Evolutionary conservation across 1,140 invertebrate genomes (phyloP).

Genomic region (Amphibalanus amphitrite): DNA sequence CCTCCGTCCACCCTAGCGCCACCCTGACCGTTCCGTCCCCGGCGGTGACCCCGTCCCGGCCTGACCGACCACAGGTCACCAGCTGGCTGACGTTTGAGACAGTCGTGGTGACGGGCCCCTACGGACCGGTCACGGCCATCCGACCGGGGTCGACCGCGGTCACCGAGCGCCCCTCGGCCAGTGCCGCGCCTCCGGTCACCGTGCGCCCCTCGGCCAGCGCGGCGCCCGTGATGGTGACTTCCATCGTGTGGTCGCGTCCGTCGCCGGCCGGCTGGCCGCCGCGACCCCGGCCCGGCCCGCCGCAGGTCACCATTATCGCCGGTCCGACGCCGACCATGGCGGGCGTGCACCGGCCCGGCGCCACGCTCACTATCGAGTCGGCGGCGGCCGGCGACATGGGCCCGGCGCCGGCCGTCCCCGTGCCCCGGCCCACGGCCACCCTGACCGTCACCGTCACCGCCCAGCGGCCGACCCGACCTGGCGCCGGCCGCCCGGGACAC

Average conservation of each 20-base stretch:
- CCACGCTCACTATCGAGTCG: neutral
- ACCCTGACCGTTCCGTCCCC: too few species aligned
- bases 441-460: neutral
- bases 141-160: neutral
- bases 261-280: neutral
- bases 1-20: too few species aligned
- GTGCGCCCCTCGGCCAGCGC: neutral
- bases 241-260: neutral
- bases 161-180: too few species aligned
- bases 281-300: too few species aligned
- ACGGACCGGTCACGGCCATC: neutral
- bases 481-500: too few species aligned
- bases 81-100: neutral
- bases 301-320: neutral
- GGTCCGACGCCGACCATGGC: neutral
- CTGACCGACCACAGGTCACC: neutral
- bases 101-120: neutral
- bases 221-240: neutral
- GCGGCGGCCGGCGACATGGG: too few species aligned
- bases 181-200: too few species aligned
- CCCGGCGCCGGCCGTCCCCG: too few species aligned
- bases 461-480: too few species aligned
- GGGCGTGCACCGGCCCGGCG: neutral
- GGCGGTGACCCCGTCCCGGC: too few species aligned
- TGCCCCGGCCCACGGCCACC: neutral